A percentile compares a stretch with the other conserved stretches of the same genome.
phyloP scores from a whole-genome alignment of 2,888 invertebrate genomes.

The Thyatira batis region DNA sequence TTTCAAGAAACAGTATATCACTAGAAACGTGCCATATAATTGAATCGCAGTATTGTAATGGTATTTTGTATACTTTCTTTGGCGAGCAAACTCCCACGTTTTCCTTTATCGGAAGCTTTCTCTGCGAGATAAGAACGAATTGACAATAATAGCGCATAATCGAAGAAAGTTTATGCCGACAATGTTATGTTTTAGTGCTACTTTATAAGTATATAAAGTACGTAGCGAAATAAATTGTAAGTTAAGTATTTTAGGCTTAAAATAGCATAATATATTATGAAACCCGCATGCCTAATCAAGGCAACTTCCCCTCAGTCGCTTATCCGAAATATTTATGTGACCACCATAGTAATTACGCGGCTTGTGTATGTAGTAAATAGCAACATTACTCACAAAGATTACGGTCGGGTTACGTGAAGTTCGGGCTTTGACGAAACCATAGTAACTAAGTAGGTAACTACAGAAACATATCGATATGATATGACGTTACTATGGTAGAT shows the following conservation, averaged over 20 bases:
- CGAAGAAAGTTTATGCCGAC: constrained; percentile 51
- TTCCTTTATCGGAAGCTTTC: constrained; percentile 74
- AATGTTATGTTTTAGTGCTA: constrained; percentile 14
- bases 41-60: constrained; percentile 50
- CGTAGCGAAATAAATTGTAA: not conserved
- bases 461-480: not conserved
- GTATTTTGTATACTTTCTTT: constrained; percentile 66
- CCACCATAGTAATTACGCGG: constrained; percentile 54
- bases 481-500: not conserved
- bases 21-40: constrained; percentile 60
- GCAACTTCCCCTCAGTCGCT: constrained; percentile 43
- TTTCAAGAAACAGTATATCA: constrained; percentile 56
- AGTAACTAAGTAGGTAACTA: not conserved
- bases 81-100: constrained; percentile 68
- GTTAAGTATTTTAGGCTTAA: not conserved
- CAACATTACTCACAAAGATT: constrained; percentile 6
- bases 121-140: constrained; percentile 66
- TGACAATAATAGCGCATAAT: constrained; percentile 58
- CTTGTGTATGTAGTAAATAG: constrained; percentile 25
- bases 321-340: constrained; percentile 72
- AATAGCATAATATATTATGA: constrained; percentile 35
- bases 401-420: not conserved
- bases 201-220: not conserved
- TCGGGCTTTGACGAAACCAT: not conserved
- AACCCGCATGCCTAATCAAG: constrained; percentile 65